A percentile compares a stretch with the other conserved stretches of the same genome.
These are phyloP conservation scores for Gisinianus flammeolus DNA, from an alignment of 2,888 invertebrate genomes.

Conservation along the genomic window DNA sequence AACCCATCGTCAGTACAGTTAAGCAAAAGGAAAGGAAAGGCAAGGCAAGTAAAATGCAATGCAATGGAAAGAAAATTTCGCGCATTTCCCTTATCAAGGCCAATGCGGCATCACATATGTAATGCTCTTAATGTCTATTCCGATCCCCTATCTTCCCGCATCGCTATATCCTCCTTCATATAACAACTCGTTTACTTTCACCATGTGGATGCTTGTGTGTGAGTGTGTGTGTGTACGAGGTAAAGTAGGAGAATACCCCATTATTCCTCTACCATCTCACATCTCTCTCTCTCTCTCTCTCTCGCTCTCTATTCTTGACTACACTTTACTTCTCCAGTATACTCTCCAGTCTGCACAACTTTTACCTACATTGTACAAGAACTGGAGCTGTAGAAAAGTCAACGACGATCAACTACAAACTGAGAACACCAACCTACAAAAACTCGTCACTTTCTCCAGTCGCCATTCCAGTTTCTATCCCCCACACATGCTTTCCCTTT, in stretches of 20 bases:
- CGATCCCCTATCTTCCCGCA: not conserved
- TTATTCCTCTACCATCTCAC: not conserved
- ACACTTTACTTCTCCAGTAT: too few relatives aligned
- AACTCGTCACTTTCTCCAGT: too few relatives aligned
- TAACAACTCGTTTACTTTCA: conserved; percentile 1
- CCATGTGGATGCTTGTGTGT: not conserved
- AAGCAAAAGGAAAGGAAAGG: not conserved
- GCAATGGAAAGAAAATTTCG: conserved; percentile 28
- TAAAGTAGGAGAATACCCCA: not conserved
- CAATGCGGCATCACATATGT: conserved; percentile 50
- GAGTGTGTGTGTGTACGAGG: not conserved
- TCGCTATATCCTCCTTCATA: not conserved
- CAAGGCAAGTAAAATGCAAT: not conserved
- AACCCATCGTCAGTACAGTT: not conserved
- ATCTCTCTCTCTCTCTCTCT: not conserved
- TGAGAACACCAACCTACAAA: too few relatives aligned
- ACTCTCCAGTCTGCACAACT: not conserved
- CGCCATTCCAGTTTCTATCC: too few relatives aligned
- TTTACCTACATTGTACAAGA: not conserved
- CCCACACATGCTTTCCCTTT: too few relatives aligned
- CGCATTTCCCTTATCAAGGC: conserved; percentile 50
- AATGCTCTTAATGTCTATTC: not conserved
- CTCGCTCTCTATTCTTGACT: too few relatives aligned
- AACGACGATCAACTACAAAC: too few relatives aligned
- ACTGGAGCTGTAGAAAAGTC: too few relatives aligned